A percentile compares a stretch with the other conserved stretches of the same genome.
Conservation (phyloP, 1,140 invertebrate genomes). For the Nylanderia fulva region DNA sequence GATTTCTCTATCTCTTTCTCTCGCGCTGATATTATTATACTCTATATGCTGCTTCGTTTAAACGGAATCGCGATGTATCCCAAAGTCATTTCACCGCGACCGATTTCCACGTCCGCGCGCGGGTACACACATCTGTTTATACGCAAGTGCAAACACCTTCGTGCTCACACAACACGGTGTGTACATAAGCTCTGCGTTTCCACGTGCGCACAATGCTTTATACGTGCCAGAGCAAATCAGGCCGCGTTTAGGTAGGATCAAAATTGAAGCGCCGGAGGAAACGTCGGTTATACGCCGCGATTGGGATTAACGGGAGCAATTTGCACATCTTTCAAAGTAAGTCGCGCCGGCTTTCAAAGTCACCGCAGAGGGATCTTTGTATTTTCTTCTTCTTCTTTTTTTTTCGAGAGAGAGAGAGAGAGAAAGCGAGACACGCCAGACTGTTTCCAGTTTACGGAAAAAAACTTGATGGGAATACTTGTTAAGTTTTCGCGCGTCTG, state of each 20-base stretch:
- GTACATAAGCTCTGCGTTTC: constrained; percentile 48
- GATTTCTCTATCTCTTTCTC: no score
- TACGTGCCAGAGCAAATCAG: constrained; percentile 67
- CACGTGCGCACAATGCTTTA: constrained; percentile 59
- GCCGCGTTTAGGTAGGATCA: constrained; percentile 65
- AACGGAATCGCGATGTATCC: constrained; percentile 10
- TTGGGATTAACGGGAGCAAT: constrained; percentile 65
- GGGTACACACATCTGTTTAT: constrained; percentile 64
- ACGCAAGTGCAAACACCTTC: constrained; percentile 60
- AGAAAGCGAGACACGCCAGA: background rate
- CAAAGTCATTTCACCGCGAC: constrained; percentile 43
- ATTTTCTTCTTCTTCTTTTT: background rate
- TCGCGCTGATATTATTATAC: background rate
- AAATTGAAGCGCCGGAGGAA: constrained; percentile 67
- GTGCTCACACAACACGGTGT: constrained; percentile 46
- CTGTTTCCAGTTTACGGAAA: background rate
- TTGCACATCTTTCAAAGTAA: constrained; percentile 38
- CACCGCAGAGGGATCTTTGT: background rate
- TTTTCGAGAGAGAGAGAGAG: no score
- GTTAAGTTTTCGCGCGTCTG: constrained; percentile 7
- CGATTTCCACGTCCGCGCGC: constrained; percentile 41
- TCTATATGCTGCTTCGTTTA: background rate
- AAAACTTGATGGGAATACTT: background rate
- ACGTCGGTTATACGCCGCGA: constrained; percentile 55
- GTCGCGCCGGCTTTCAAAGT: background rate